Percentiles rank a stretch among this genome's conserved stretches.
Evolutionary conservation across 2,113 vertebrate genomes (phyloP).

Genomic region (Petrocephalus microphthalmus): DNA sequence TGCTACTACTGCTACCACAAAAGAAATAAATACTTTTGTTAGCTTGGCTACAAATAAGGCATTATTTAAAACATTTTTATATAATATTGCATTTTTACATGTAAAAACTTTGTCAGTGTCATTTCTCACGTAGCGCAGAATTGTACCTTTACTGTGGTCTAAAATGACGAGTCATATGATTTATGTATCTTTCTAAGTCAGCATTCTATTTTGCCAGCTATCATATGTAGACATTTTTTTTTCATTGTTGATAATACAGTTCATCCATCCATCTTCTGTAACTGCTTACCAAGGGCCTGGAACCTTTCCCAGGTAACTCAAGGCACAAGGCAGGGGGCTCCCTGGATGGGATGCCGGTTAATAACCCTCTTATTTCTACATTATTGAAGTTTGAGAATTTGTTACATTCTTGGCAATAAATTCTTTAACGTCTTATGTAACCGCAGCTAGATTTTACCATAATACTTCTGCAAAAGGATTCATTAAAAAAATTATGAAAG

Average conservation of each 20-base stretch:
- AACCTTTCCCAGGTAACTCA: neutral
- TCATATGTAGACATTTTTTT: neutral
- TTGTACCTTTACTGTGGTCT: neutral
- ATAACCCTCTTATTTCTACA: neutral
- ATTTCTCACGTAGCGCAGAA: neutral
- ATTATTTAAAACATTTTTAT: neutral
- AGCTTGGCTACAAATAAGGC: neutral
- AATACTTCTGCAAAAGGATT: neutral
- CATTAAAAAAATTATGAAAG: neutral
- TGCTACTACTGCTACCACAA: neutral
- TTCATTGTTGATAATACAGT: neutral
- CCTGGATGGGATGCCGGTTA: neutral
- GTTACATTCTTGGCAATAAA: neutral
- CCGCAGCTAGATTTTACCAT: neutral
- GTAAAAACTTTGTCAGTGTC: neutral
- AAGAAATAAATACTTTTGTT: neutral
- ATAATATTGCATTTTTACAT: neutral
- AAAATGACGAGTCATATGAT: neutral
- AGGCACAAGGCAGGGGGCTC: neutral
- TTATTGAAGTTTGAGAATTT: neutral
- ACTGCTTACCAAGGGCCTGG: neutral
- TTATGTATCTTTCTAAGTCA: neutral
- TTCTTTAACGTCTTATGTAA: neutral
- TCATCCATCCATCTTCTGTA: neutral
- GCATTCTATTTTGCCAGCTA: neutral